Base-by-base conservation (phyloP, 2,113 vertebrate species). In the Merops nubicus region DNA sequence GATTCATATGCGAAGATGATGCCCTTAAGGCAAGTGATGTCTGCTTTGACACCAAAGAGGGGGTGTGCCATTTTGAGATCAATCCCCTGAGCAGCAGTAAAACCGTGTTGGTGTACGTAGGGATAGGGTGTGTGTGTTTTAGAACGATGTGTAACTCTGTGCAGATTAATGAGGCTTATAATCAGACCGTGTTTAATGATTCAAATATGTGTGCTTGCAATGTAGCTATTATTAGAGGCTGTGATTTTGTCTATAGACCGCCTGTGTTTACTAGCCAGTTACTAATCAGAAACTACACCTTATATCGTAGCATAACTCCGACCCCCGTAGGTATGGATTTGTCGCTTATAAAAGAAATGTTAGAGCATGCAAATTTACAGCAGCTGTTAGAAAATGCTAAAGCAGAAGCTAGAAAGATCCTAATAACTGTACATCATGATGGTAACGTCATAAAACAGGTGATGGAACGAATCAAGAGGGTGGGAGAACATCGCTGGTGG, bases 31-130 rank as follows among this genome's bases (percentile, higher is more conserved):
- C 94, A 0, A 96, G 69, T 0, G 96, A 97, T 0, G 95, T 97
- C 42, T 97, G 96, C 91, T 97, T 97, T 78, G 96, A 97, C 62
- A 97, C 96, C 84, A 96, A 69, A 20, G 96, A 97, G 42, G 95
- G 96, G 18, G 94, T 95, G 47, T 97, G 96, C 21, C 95, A 97
- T 11, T 97, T 97, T 25, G 96, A 97, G 95, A 96, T 97, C 91
- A 93, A 78, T 12, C 96, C 96, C 38, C 93, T 89, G 40, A 95
- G 95, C 86, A 96, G 81, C 3, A 92, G 91, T 4, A 86, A 47
- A 80, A 96, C 93, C 1, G 22, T 74, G 38, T 8, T 96, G 20
- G 94, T 45, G 73, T 97, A 96, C 0, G 91, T 96, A 62, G 95
- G 94, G 48, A 96, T 94, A 54, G 95, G 95, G 13, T 96, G 96